A percentile compares a stretch with the other conserved stretches of the same genome.
Conservation (phyloP, 2,888 invertebrate genomes). For the Drosophila buzzatii region DNA sequence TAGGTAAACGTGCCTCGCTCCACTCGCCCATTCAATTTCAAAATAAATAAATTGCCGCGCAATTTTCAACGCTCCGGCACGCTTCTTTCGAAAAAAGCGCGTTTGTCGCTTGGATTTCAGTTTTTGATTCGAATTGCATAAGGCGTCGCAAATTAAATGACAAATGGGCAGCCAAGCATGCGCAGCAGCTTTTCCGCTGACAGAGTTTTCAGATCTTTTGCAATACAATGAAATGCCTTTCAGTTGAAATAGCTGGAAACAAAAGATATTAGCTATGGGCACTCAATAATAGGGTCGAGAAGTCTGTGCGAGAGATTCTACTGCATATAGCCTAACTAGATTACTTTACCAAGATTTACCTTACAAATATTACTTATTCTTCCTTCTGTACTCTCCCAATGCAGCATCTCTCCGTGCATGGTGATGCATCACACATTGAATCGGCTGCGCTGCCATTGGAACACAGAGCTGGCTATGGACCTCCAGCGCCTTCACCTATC, state of each 20-base stretch:
- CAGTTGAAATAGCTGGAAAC: neutral
- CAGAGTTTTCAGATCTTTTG: neutral
- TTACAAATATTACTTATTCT: neutral
- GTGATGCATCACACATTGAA: constrained; percentile 92
- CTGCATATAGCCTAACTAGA: neutral
- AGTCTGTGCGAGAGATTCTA: neutral
- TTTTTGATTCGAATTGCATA: constrained; percentile 57
- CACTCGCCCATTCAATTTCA: constrained; percentile 72
- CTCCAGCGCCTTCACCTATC: constrained; percentile 88
- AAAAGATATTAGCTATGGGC: neutral
- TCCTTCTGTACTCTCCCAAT: constrained; percentile 54
- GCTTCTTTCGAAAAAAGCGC: constrained; percentile 52
- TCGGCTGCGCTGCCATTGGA: constrained; percentile 93
- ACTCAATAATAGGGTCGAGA: neutral
- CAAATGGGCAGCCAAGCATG: constrained; percentile 49
- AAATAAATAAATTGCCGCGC: constrained; percentile 55
- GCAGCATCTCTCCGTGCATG: constrained; percentile 88
- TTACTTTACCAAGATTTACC: too few relatives aligned
- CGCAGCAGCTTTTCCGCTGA: constrained; percentile 61
- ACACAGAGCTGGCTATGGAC: constrained; percentile 91
- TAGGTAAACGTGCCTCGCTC: constrained; percentile 65
- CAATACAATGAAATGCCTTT: constrained; percentile 25
- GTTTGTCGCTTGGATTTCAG: constrained; percentile 14
- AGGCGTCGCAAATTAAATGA: constrained; percentile 53
- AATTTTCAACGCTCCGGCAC: constrained; percentile 77